Percentiles rank a stretch among this genome's conserved stretches.
Conservation (phyloP, 2,888 invertebrate genomes). For the Xylota sylvarum region DNA sequence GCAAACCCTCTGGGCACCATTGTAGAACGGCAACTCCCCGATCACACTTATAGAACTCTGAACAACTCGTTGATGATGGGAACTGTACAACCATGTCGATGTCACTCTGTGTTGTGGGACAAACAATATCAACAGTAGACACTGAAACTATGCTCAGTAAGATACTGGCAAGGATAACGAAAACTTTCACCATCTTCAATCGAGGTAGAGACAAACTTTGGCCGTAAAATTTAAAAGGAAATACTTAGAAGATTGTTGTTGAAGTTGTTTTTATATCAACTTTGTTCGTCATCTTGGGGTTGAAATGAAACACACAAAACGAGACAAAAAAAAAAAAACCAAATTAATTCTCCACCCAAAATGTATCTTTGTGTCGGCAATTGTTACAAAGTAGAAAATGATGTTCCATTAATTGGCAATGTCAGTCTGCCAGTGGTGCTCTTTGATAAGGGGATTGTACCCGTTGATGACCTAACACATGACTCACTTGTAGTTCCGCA, state of each 20-base stretch:
- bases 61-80: constrained; percentile 75
- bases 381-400: constrained; percentile 57
- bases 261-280: constrained; percentile 55
- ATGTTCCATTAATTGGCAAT: constrained; percentile 64
- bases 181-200: constrained; percentile 53
- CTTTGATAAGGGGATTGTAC: constrained; percentile 35
- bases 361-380: constrained; percentile 27
- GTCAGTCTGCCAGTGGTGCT: constrained; percentile 7
- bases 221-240: constrained; percentile 11
- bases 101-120: constrained; percentile 70
- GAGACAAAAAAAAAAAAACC: background rate
- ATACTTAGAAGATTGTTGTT: constrained; percentile 4
- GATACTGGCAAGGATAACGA: constrained; percentile 43
- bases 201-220: constrained; percentile 9
- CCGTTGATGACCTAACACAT: constrained; percentile 1
- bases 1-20: constrained; percentile 75
- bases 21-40: constrained; percentile 70
- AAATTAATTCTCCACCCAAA: background rate
- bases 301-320: background rate
- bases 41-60: constrained; percentile 78
- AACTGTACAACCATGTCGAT: constrained; percentile 72
- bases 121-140: constrained; percentile 64
- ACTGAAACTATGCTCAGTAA: constrained; percentile 22
- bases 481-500: background rate
- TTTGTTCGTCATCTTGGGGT: constrained; percentile 11